Evolutionary conservation across 2,113 vertebrate genomes (phyloP).

Genomic region (Scalopus aquaticus): DNA sequence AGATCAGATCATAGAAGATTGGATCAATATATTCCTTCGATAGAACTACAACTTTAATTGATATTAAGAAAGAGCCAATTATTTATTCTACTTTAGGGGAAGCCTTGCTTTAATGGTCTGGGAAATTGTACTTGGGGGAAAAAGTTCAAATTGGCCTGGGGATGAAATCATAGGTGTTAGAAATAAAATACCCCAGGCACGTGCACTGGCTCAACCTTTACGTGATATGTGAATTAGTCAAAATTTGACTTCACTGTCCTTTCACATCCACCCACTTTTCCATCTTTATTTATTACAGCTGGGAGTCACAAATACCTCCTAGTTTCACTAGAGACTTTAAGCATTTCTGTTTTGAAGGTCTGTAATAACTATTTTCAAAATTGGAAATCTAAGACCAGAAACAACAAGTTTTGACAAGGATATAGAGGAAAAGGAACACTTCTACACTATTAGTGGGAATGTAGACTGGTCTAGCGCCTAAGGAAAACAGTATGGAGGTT

Average conservation of each 20-base stretch:
- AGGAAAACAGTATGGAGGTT: too few relatives aligned
- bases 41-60: conserved; percentile 25
- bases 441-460: too few relatives aligned
- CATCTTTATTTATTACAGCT: not conserved
- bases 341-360: not conserved
- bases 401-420: not conserved
- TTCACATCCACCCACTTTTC: not conserved
- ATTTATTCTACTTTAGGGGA: conserved; percentile 19
- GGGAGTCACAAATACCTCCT: not conserved
- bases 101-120: not conserved
- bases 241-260: not conserved
- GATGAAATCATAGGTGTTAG: conserved; percentile 37
- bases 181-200: not conserved
- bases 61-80: conserved; percentile 49
- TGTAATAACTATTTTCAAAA: not conserved
- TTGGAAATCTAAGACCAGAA: not conserved
- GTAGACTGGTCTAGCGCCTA: too few relatives aligned
- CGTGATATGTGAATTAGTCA: not conserved
- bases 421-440: too few relatives aligned
- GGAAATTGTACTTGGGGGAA: not conserved
- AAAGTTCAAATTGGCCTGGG: not conserved
- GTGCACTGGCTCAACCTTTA: not conserved
- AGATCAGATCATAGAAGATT: conserved; percentile 30
- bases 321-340: not conserved
- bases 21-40: conserved; percentile 6